Percentiles rank a stretch among this genome's conserved stretches.
These are phyloP conservation scores for Hyla sarda DNA, from an alignment of 2,113 vertebrate species.

Conservation along the genomic window DNA sequence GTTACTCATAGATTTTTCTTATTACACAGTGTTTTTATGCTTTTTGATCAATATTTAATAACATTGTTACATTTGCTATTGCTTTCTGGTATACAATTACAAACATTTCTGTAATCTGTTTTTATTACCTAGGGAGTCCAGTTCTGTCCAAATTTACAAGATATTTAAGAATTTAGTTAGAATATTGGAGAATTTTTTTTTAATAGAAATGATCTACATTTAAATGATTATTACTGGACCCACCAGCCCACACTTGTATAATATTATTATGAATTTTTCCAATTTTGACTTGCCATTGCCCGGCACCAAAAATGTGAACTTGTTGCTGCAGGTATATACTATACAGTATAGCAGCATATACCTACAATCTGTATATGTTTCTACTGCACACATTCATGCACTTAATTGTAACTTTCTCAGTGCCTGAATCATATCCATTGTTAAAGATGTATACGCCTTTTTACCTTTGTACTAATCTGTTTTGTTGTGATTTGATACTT, in stretches of 20 bases:
- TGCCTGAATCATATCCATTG: slow-evolving; percentile 27
- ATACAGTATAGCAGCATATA: slow-evolving; percentile 19
- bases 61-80: not conserved
- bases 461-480: slow-evolving; percentile 28
- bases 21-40: not conserved
- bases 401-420: slow-evolving; percentile 27
- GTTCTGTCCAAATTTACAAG: not conserved
- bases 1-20: not conserved
- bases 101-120: not conserved
- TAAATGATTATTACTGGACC: not conserved
- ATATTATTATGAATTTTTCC: not conserved
- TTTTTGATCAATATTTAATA: not conserved
- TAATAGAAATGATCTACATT: not conserved
- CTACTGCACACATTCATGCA: slow-evolving; percentile 29
- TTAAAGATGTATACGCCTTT: not conserved
- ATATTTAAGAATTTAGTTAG: not conserved
- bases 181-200: not conserved
- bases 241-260: not conserved
- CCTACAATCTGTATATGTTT: not conserved
- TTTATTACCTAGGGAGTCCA: not conserved
- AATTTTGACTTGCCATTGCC: not conserved
- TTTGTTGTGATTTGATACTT: slow-evolving; percentile 25
- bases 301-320: slow-evolving; percentile 2
- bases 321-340: not conserved
- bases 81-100: not conserved